These are phyloP conservation scores for Podarcis muralis DNA, from an alignment of 2,113 vertebrate species.

Conservation along the genomic window DNA sequence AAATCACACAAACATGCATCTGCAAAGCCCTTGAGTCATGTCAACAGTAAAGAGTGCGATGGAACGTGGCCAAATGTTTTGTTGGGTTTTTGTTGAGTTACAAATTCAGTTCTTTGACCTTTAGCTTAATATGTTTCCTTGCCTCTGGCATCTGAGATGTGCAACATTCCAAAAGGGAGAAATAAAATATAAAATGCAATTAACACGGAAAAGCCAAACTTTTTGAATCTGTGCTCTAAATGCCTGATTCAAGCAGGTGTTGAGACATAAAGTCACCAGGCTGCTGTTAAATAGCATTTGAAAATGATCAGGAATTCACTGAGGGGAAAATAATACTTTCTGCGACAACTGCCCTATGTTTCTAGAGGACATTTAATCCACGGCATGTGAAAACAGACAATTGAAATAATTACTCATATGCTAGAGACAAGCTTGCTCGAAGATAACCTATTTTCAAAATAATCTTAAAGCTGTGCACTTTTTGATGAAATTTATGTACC, in stretches of 20 bases:
- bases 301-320: slow-evolving; percentile 37
- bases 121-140: slow-evolving; percentile 3
- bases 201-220: slow-evolving; percentile 33
- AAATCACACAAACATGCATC: neutral
- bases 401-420: neutral
- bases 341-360: neutral
- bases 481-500: neutral
- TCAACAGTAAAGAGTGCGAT: neutral
- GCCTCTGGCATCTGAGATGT: slow-evolving; percentile 5
- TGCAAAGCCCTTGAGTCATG: neutral
- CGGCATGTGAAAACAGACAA: slow-evolving; percentile 4
- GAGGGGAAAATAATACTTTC: slow-evolving; percentile 26
- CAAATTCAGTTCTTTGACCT: neutral
- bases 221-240: slow-evolving; percentile 20
- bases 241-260: slow-evolving; percentile 22
- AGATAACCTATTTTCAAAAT: neutral
- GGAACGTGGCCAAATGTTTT: slow-evolving; percentile 16
- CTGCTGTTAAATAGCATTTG: slow-evolving; percentile 25
- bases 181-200: slow-evolving; percentile 42
- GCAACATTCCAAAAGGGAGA: slow-evolving; percentile 2
- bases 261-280: slow-evolving; percentile 16
- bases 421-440: neutral
- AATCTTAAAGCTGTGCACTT: neutral
- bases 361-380: slow-evolving; percentile 39
- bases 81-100: neutral